Evolutionary conservation across 2,888 invertebrate species (phyloP), one percentile per base, ranked within the genome.

Genomic region (Papilio protenor): DNA sequence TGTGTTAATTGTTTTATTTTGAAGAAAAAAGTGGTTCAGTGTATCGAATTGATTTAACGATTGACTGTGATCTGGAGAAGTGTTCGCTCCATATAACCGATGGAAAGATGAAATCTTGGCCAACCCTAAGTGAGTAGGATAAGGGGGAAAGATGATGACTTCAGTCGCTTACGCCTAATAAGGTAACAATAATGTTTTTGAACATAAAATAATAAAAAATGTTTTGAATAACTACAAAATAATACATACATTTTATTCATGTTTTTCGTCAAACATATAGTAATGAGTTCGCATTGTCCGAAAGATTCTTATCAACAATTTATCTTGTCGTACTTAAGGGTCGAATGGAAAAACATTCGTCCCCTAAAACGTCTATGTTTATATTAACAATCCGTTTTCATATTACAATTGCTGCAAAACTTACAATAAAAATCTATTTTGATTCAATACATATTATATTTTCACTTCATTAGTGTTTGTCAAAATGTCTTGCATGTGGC

Each of bases 231-330:
- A 49, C 49, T 1, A 49, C 49, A 49, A 12, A 23, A 40, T 40
- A 59, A 59, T 23, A 12, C 11, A 12, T 23, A 12, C 0, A 23
- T 12, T 59, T 23, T 64, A 64, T 33, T 27, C 27, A 64, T 33
- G 18, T 64, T 55, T 49, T 61, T 61, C 23, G 64, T 16, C 64
- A 16, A 64, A 64, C 64, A 64, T 59, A 59, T 33, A 8, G 33
- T 64, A 64, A 64, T 10, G 64, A 64, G 64, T 61, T 27, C 27
- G 61, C 16, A 61, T 18, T 64, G 64, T 27, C 64, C 33, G 64
- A 64, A 64, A 18, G 33, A 64, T 64, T 33, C 64, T 64, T 64
- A 64, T 64, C 64, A 10, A 33, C 64, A 18, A 64, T 64, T 64
- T 64, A 64, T 64, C 64, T 64, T 64, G 33, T 64, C 33, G 33